phyloP scores from a whole-genome alignment of 1,140 invertebrate genomes.

The Reticulitermes speratus region DNA sequence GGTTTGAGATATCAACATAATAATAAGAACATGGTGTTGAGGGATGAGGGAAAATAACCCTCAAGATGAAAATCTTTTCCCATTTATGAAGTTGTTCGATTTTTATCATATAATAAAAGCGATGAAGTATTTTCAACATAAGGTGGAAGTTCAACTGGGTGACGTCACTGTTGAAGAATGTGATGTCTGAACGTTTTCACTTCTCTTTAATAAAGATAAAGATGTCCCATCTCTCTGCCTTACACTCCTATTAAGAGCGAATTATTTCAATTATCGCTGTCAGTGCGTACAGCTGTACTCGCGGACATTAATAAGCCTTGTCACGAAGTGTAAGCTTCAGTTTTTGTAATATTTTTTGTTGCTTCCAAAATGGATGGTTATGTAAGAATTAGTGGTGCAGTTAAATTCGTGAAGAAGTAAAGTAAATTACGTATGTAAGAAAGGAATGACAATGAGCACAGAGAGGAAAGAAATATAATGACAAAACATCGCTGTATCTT shows the following conservation, averaged over 20 bases:
- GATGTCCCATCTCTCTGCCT: neutral
- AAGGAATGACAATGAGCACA: too few relatives aligned
- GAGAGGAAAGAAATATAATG: too few relatives aligned
- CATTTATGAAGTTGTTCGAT: neutral
- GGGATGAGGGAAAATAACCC: neutral
- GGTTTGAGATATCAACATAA: neutral
- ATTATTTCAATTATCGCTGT: neutral
- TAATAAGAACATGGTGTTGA: neutral
- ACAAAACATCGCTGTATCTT: too few relatives aligned
- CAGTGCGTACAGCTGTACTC: neutral
- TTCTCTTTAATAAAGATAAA: neutral
- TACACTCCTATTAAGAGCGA: neutral
- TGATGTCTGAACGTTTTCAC: neutral
- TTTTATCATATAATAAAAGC: neutral
- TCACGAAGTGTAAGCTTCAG: neutral
- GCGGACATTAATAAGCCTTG: neutral
- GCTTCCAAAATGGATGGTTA: neutral
- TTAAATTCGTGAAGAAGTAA: too few relatives aligned
- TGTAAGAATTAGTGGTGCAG: neutral
- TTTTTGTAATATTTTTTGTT: neutral
- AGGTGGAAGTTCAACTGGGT: constrained; percentile 3
- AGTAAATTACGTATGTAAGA: too few relatives aligned
- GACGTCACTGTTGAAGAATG: neutral
- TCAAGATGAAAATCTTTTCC: constrained; percentile 4
- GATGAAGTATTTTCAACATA: neutral